Evolutionary conservation across 2,113 vertebrate genomes (phyloP).

Genomic region (Glaucidium brasilianum): DNA sequence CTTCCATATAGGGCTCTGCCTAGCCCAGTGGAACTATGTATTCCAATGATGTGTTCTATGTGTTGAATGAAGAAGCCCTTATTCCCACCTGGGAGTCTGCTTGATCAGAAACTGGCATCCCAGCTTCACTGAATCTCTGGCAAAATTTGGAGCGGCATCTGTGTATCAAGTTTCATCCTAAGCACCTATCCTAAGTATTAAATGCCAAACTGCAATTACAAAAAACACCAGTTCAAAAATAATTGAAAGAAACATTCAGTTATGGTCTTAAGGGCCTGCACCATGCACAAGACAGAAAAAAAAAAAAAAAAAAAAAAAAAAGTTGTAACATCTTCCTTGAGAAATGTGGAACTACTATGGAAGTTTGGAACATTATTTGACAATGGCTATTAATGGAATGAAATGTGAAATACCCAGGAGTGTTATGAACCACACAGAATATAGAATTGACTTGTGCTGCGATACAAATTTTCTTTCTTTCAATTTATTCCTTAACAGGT

Average conservation of each 20-base stretch:
- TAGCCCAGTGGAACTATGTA: fast-evolving
- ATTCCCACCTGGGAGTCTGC: background rate
- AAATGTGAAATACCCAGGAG: background rate
- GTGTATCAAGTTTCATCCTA: background rate
- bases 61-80: background rate
- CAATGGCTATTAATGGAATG: background rate
- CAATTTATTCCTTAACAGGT: background rate
- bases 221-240: background rate
- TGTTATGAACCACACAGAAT: background rate
- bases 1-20: background rate
- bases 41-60: background rate
- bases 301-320: background rate
- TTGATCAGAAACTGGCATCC: background rate
- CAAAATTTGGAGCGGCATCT: background rate
- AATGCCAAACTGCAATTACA: background rate
- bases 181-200: background rate
- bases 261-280: background rate
- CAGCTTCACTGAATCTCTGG: background rate
- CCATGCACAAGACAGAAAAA: background rate
- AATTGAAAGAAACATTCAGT: background rate
- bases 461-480: background rate
- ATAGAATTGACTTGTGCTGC: background rate
- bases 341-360: background rate
- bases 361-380: background rate
- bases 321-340: background rate